phyloP scores from a whole-genome alignment of 2,888 invertebrate species.

The Protophormia terraenovae region DNA sequence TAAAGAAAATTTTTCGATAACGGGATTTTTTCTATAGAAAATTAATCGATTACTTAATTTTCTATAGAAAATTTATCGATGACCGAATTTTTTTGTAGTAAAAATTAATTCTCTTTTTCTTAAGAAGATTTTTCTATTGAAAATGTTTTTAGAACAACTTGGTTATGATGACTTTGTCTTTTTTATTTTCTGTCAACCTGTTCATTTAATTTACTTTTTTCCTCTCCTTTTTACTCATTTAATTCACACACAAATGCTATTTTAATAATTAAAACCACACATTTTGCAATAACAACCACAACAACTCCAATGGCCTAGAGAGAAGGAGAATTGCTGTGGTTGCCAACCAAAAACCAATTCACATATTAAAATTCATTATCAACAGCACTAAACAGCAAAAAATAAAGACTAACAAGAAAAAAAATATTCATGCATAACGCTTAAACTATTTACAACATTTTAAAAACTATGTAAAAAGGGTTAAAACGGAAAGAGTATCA shows the following conservation, averaged over 20 bases:
- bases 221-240: not conserved
- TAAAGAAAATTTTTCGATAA: no score
- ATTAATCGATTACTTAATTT: no score
- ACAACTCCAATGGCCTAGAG: slow-evolving; percentile 43
- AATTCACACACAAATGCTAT: slow-evolving; percentile 44
- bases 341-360: slow-evolving; percentile 54
- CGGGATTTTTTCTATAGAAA: no score
- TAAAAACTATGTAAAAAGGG: not conserved
- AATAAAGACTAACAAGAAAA: not conserved
- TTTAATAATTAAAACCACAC: slow-evolving; percentile 65
- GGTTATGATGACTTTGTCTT: no score
- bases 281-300: slow-evolving; percentile 59
- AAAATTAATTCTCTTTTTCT: no score
- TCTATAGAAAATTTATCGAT: no score
- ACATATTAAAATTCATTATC: slow-evolving; percentile 60
- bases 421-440: not conserved
- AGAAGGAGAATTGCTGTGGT: slow-evolving; percentile 51
- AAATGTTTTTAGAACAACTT: no score
- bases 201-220: not conserved
- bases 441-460: not conserved
- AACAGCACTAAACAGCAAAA: slow-evolving; percentile 17
- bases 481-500: not conserved
- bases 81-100: no score
- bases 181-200: not conserved
- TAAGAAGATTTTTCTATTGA: no score